phyloP scores from a whole-genome alignment of 2,113 vertebrate genomes.

The human (Homo sapiens) region GRCh38 chrX:7881501-7882000 shows the following conservation, averaged over 20 bases:
- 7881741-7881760: neutral
- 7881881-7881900: neutral
- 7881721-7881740: neutral
- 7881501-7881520: neutral
- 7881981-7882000: neutral
- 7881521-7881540: neutral
- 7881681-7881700: neutral
- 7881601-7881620: fast-evolving
- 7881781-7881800: slow-evolving; percentile 1
- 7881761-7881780: neutral
- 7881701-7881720: neutral
- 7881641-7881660: neutral
- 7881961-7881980: neutral
- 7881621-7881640: neutral
- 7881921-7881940: fast-evolving
- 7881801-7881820: slow-evolving; percentile 38
- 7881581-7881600: fast-evolving
- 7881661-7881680: no score
- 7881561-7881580: fast-evolving
- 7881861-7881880: neutral
- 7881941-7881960: neutral
- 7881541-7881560: neutral
- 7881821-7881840: neutral
- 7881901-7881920: neutral
- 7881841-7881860: neutral